These are phyloP conservation scores for Lacerta agilis DNA, from an alignment of 2,797 vertebrate species.

Conservation along the genomic window DNA sequence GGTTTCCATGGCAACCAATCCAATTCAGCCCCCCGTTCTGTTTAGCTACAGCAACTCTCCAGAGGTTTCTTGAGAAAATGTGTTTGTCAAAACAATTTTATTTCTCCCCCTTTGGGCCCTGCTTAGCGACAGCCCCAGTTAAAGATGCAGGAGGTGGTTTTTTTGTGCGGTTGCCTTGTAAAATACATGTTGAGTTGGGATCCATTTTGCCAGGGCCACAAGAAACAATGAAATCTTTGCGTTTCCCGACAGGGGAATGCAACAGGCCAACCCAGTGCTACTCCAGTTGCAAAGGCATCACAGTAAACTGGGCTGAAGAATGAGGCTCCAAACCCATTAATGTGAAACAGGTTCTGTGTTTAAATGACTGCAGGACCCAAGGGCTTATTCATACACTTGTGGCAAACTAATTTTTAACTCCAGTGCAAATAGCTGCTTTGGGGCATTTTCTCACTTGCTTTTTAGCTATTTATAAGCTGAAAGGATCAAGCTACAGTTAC, in stretches of 20 bases:
- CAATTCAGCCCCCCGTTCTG: constrained; percentile 29
- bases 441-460: not conserved
- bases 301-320: not conserved
- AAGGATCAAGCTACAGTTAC: not conserved
- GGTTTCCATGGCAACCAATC: constrained; percentile 66
- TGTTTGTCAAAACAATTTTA: constrained; percentile 55
- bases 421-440: not conserved
- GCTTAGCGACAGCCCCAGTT: constrained; percentile 51
- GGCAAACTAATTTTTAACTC: not conserved
- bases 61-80: constrained; percentile 50
- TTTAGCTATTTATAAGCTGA: not conserved
- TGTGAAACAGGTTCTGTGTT: not conserved
- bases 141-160: constrained; percentile 47
- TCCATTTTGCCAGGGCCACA: constrained; percentile 20
- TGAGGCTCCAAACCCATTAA: not conserved
- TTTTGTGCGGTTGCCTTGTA: constrained; percentile 27
- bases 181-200: constrained; percentile 17
- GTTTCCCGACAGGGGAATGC: not conserved
- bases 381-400: not conserved
- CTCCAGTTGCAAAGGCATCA: not conserved
- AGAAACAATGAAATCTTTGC: not conserved
- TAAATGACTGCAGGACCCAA: not conserved
- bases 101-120: constrained; percentile 42
- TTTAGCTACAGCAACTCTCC: constrained; percentile 49
- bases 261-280: not conserved